Evolutionary conservation across 1,140 invertebrate species (phyloP).

Genomic region (Lepidotrigona ventralis): DNA sequence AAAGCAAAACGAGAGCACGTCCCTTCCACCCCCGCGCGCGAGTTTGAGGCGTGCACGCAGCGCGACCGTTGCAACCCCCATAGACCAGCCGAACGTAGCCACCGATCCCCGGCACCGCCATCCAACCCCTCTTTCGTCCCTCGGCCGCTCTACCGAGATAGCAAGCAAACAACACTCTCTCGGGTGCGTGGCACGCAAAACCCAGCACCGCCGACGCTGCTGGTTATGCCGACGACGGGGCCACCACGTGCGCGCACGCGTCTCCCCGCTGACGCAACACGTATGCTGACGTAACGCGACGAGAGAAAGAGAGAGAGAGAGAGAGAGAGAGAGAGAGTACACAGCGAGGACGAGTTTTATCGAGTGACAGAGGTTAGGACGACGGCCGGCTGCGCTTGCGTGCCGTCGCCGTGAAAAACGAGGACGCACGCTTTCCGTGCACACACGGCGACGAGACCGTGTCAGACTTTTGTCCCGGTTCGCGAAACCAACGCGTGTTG

Average conservation of each 20-base stretch:
- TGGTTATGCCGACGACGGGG: neutral
- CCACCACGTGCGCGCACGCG: constrained; percentile 58
- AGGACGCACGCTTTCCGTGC: neutral
- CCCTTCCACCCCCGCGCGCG: neutral
- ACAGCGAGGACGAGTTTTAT: constrained; percentile 38
- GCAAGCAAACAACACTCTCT: neutral
- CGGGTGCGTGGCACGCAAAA: neutral
- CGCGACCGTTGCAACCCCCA: neutral
- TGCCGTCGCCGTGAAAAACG: constrained; percentile 14
- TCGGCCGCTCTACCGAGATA: neutral
- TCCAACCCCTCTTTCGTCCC: neutral
- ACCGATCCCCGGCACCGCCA: neutral
- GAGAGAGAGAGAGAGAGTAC: too few relatives aligned
- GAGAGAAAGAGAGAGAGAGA: neutral
- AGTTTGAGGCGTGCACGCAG: neutral
- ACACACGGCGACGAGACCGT: neutral
- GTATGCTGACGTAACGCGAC: constrained; percentile 57
- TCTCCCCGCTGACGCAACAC: constrained; percentile 57
- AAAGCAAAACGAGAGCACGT: neutral
- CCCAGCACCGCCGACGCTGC: neutral
- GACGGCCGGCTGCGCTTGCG: constrained; percentile 57
- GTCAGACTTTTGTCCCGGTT: neutral
- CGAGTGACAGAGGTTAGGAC: constrained; percentile 50
- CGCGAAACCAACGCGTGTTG: neutral
- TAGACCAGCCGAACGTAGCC: neutral